These are phyloP conservation scores for Austrolebias charrua DNA, from an alignment of 2,797 vertebrate genomes.

Conservation along the genomic window DNA sequence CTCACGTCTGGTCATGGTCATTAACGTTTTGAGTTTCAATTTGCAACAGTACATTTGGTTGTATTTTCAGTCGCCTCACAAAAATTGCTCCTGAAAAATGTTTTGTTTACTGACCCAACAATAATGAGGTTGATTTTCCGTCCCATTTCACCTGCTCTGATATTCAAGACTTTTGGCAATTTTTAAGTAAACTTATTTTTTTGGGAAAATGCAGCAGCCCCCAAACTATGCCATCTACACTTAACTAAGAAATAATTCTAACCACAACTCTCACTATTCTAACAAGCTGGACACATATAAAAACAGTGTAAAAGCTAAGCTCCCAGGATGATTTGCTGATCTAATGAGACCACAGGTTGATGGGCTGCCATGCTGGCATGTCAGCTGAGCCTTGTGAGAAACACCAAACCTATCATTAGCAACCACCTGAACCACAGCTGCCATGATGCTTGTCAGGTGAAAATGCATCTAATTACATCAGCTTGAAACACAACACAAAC, in stretches of 20 bases:
- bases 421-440: neutral
- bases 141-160: too few relatives aligned
- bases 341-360: neutral
- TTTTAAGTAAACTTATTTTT: neutral
- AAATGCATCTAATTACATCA: neutral
- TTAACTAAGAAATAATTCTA: neutral
- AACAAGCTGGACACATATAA: neutral
- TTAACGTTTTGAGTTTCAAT: too few relatives aligned
- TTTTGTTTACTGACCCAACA: too few relatives aligned
- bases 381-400: neutral
- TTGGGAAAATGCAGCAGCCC: neutral
- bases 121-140: too few relatives aligned
- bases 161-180: neutral
- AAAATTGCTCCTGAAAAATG: too few relatives aligned
- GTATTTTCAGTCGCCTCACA: too few relatives aligned
- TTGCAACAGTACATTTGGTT: too few relatives aligned
- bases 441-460: neutral
- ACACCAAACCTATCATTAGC: neutral
- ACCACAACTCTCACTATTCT: neutral
- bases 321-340: neutral
- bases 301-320: neutral
- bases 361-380: neutral
- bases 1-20: too few relatives aligned
- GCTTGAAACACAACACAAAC: neutral
- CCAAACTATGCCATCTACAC: neutral